Conservation (phyloP, 2,113 vertebrate genomes). For the Poicephalus gulielmi region DNA sequence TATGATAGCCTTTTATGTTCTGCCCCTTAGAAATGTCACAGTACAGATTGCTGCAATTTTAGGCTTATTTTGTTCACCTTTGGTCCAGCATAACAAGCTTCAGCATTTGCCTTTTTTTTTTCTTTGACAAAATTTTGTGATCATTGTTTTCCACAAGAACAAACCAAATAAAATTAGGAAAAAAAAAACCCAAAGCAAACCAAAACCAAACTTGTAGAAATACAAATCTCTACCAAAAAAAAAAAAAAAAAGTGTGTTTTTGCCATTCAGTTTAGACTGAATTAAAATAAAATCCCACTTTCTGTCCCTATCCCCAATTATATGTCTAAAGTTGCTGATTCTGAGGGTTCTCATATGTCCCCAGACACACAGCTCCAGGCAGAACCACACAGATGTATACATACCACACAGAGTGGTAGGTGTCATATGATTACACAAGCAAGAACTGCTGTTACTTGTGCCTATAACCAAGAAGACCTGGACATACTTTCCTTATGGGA, state of each 20-base stretch:
- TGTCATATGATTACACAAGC: rapidly evolving
- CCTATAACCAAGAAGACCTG: neutral
- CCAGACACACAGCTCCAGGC: rapidly evolving
- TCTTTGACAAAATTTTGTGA: neutral
- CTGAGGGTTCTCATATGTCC: neutral
- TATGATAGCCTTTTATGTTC: neutral
- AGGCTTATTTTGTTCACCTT: neutral
- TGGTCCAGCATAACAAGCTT: neutral
- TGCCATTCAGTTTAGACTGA: neutral
- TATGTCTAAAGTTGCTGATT: neutral
- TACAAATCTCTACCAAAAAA: neutral
- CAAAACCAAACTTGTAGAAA: neutral
- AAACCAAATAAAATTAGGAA: neutral
- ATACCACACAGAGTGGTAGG: too few relatives aligned
- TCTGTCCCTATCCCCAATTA: neutral
- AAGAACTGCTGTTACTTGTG: neutral
- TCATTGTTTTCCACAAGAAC: neutral
- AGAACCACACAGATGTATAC: rapidly evolving
- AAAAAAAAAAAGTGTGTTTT: neutral
- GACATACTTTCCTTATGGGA: neutral
- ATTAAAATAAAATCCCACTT: neutral
- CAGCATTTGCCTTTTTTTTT: neutral
- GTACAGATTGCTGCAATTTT: neutral
- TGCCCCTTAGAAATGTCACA: neutral
- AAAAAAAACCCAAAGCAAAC: neutral